Percentiles rank a stretch among this genome's conserved stretches.
phyloP scores from a whole-genome alignment of 35 echinoderm and acorn worm genomes.

The Anneissia japonica region DNA sequence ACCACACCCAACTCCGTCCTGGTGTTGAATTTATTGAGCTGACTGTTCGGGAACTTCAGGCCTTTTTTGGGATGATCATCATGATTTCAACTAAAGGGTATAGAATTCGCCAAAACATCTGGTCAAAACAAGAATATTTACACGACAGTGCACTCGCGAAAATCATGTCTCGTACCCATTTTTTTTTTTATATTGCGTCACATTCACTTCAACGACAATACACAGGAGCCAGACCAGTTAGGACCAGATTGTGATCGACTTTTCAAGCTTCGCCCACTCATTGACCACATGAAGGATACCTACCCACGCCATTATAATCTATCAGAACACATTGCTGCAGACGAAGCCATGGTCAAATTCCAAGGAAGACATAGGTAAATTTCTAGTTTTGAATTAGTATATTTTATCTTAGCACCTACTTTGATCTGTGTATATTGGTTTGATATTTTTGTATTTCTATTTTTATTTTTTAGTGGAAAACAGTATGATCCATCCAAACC shows the following conservation, averaged over 20 bases:
- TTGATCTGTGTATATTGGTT: too few species aligned
- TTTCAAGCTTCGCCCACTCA: background rate
- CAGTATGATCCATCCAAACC: slow-evolving; percentile 33
- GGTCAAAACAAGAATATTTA: background rate
- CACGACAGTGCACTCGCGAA: background rate
- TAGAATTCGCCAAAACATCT: background rate
- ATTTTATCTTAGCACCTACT: too few species aligned
- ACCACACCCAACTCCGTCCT: background rate
- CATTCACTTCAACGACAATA: background rate
- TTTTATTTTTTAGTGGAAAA: background rate
- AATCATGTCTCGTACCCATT: background rate
- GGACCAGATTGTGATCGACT: background rate
- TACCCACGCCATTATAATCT: slow-evolving; percentile 4
- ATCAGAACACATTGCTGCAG: slow-evolving; percentile 5
- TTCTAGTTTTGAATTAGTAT: slow-evolving; percentile 38
- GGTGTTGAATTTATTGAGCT: background rate
- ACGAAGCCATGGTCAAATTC: slow-evolving; percentile 56
- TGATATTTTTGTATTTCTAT: too few species aligned
- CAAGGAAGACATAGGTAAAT: background rate
- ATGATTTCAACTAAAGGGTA: background rate
- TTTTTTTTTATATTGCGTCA: background rate
- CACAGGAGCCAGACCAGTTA: background rate
- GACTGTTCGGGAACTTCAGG: background rate
- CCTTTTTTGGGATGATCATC: background rate
- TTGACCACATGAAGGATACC: background rate